Base-by-base conservation (phyloP, 2,113 vertebrate genomes). In the Trichechus manatus region DNA sequence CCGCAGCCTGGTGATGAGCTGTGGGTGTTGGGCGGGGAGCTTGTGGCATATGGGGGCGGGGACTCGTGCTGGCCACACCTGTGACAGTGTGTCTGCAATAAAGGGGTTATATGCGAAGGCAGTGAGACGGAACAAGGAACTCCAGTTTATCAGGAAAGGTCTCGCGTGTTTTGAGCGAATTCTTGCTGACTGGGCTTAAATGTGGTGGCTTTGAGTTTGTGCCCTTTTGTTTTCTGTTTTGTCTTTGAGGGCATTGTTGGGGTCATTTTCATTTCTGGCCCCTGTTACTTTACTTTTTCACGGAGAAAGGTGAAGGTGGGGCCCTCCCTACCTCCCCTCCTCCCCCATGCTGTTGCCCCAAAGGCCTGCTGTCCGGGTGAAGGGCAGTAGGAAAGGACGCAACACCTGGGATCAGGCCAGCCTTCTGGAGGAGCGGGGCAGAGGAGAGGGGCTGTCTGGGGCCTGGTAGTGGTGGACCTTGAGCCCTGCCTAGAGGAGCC, bases 121-220 rank as follows among this genome's bases (percentile, higher is more conserved):
- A 13, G 27, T 2, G n/a, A n/a, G 47, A 13, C 9, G 23, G 23
- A 5, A 27, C 31, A n/a, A 36, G 68, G 63, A 59, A 15, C 61
- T 36, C 9, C 1, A 3, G 50, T 20, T 0, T 19, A 1, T 20
- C 1, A 9, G 53, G 14, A 89, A 25, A n/a, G 42, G 61, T 29
- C 14, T 19, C 9, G 6, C 29, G n/a, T 4, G 10, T 44, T 63
- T 66, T 47, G 15, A 25, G 80, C 50, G 1, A 11, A 17, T n/a
- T 61, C 80, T 61, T 79, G 89, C 86, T 11, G 9, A 22, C 3
- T 83, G 36, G 36, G 68, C 3, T 8, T 8, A 36, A 7, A 0
- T 4, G 42, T 59, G 70, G 11, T 56, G 31, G n/a, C 59, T 53
- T 66, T 56, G 53, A 9, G 39, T 66, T 36, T 36, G 66, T 42